phyloP scores from a whole-genome alignment of 2,888 invertebrate species.

The Himalopsyche anomala region DNA sequence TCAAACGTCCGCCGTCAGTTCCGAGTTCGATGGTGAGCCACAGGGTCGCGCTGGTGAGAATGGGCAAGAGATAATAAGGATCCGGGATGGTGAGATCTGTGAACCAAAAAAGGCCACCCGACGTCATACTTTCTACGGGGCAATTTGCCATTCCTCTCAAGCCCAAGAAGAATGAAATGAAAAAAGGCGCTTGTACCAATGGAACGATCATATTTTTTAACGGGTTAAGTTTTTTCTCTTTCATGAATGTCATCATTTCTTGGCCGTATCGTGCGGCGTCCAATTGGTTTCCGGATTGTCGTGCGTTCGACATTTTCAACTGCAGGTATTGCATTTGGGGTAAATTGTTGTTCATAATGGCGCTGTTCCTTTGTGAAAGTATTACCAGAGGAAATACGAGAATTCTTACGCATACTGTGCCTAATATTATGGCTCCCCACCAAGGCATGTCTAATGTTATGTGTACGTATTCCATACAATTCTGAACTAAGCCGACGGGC shows the following conservation, averaged over 20 bases:
- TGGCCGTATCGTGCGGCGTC: constrained; percentile 86
- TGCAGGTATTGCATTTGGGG: constrained; percentile 92
- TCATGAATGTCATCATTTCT: constrained; percentile 90
- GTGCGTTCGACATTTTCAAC: constrained; percentile 90
- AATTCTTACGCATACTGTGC: constrained; percentile 86
- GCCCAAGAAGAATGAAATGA: constrained; percentile 94
- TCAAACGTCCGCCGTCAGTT: constrained; percentile 84
- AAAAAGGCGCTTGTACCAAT: constrained; percentile 90
- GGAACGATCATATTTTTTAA: constrained; percentile 87
- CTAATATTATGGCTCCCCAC: constrained; percentile 92
- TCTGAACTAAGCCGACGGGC: constrained; percentile 90
- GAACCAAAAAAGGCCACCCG: constrained; percentile 96
- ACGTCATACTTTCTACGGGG: constrained; percentile 92
- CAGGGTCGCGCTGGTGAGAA: constrained; percentile 90
- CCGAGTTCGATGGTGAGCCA: constrained; percentile 89
- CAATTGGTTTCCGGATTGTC: constrained; percentile 87
- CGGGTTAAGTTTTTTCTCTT: constrained; percentile 87
- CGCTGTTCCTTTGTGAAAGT: constrained; percentile 86
- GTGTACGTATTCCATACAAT: constrained; percentile 89
- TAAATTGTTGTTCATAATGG: constrained; percentile 88
- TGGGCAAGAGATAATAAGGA: constrained; percentile 90
- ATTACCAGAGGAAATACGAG: constrained; percentile 92
- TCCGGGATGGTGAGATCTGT: constrained; percentile 93
- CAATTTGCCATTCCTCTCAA: constrained; percentile 91
- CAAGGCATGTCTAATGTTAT: constrained; percentile 90